A percentile compares a stretch with the other conserved stretches of the same genome.
These are phyloP conservation scores for Aegypius monachus DNA, from an alignment of 2,113 vertebrate genomes.

Conservation along the genomic window DNA sequence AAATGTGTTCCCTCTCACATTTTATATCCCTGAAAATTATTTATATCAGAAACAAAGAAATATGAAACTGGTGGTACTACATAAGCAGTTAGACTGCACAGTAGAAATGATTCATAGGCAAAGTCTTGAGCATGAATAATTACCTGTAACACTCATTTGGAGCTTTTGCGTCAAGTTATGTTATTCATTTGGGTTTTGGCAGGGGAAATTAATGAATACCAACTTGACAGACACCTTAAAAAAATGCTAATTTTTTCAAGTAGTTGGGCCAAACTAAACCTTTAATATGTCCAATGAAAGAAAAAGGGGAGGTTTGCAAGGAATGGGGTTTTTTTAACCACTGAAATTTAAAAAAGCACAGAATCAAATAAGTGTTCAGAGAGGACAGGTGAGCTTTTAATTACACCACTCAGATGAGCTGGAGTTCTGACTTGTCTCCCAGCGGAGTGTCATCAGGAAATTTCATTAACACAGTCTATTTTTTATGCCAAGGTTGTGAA, in stretches of 20 bases:
- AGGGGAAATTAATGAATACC: slow-evolving; percentile 10
- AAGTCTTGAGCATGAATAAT: slow-evolving; percentile 28
- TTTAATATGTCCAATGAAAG: neutral
- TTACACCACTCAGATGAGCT: neutral
- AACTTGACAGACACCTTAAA: neutral
- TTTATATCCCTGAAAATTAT: neutral
- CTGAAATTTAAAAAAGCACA: neutral
- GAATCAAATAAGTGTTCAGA: neutral
- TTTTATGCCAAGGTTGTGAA: neutral
- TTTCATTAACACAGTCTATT: neutral
- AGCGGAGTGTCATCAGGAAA: slow-evolving; percentile 1
- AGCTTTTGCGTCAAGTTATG: neutral
- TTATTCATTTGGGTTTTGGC: slow-evolving; percentile 21
- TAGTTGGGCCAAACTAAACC: neutral
- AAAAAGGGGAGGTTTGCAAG: neutral
- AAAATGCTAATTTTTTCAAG: neutral
- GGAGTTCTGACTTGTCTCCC: neutral
- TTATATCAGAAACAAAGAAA: slow-evolving; percentile 17
- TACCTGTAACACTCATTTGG: neutral
- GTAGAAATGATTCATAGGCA: slow-evolving; percentile 11
- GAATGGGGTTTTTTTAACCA: neutral
- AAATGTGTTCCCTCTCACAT: neutral
- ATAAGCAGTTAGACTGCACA: neutral
- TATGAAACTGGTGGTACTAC: neutral
- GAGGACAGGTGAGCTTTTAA: neutral